Base-by-base conservation (phyloP, 2,888 invertebrate species). In the Lepas anatifera region DNA sequence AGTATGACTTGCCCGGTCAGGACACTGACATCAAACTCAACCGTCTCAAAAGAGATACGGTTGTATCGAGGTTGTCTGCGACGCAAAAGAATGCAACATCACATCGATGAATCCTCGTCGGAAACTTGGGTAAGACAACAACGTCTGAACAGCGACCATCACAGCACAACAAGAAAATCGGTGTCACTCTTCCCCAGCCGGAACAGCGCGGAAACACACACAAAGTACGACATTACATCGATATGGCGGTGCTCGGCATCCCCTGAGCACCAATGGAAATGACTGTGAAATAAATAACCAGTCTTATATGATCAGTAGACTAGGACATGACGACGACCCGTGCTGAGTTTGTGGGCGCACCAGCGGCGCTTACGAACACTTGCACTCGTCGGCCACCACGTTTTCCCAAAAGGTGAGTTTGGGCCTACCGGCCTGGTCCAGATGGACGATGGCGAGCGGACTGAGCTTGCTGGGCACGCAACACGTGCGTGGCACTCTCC, bases 371-470 rank as follows among this genome's bases (percentile, higher is more conserved):
- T 83, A 88, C 75, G 87, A 86, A 79, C 89, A 89, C 71, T 87
- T 87, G 78, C 89, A 89, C 78, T 88, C 87, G 70, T 86, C 78
- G 63, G 88, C 87, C 76, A 84, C 83, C 85, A 88, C 88, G 76
- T 88, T 85, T 75, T 85, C 85, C 87, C 87, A 87, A 70, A 84
- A 85, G 69, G 87, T 85, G 63, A 87, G 84, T 76, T 85, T 85
- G 66, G 88, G 79, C 77, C 85, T 85, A 75, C 87, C 83, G 72
- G 85, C 82, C 74, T 86, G 86, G 76, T 87, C 86, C 58, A 86
- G 83, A 76, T 87, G 85, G 43, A 88, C 79, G 71, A 89, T 84
- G 76, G 87, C 85, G 70, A 89, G 79, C 70, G 85, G 84, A 43
- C 84, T 82, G 67, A 89, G 81, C 75, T 86, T 87, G 50, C 85